Evolutionary conservation across 2,888 invertebrate species (phyloP), one percentile per base, ranked within the genome.

Genomic region (Tetranychus truncatus): DNA sequence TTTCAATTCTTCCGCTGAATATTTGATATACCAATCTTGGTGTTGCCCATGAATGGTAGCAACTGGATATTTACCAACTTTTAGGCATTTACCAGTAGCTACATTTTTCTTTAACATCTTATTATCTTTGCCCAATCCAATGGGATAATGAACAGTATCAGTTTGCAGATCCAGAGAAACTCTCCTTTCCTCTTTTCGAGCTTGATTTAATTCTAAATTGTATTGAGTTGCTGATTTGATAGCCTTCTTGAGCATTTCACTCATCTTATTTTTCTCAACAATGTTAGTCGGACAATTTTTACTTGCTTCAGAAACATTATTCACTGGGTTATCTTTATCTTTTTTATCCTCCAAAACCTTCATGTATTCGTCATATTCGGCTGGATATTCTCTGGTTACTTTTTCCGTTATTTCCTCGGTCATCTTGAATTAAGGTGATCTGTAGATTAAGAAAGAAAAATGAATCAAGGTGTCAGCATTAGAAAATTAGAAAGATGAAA

Each of bases 31-130:
- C 81, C 87, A 87, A 83, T 95, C 92, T 79, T 91, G 90, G 84
- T 88, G 97, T 85, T 99, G 99, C n/a, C 96, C 96, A 66, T 95
- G 94, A 80, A 99, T 89, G 78, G 99, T 85, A 71, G 96, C 89
- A 77, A 95, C 88, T 24, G 97, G 97, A 86, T 95, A 99, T 83
- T 87, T 83, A 76, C 78, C 66, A 20, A 76, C 20, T 74, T 66
- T 71, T 74, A 77, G 18, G 74, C 69, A 66, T 78, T 74, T 18
- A 79, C 77, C 18, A 78, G 79, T 85, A 86, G 82, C 76, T 81
- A 81, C 77, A 24, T 55, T 73, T 71, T 71, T 24, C 18, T 74
- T 66, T 18, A 77, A 66, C 44, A 55, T 55, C 55, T 71, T 76
- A 65, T 80, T 81, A 77, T 79, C 80, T 77, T 80, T 80, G 44